Evolutionary conservation across 2,113 vertebrate species (phyloP), one percentile per base, ranked within the genome.

Genomic region (Apodemus sylvaticus): DNA sequence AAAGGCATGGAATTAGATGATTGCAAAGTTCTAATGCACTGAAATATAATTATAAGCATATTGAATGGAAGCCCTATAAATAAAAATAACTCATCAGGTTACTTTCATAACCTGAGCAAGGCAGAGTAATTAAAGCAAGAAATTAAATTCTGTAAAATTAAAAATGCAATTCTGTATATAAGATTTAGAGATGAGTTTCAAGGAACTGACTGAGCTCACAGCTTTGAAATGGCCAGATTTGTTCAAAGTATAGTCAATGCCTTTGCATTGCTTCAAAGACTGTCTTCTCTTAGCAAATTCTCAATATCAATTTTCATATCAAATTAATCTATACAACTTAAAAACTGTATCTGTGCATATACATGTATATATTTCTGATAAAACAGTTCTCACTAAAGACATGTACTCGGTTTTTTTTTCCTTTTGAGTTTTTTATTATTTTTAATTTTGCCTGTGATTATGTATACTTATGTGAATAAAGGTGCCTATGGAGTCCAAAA

Each of bases 1-100:
- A 70, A 96, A 97, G 94, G 68, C 71, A 89, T 89, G 58, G 74
- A 97, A 95, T 94, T 74, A 97, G 93, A 91, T 96, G 94, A 96
- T 94, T 97, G 91, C 86, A n/a, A 94, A 96, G 89, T 95, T 96
- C 88, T 86, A 95, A 22, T 89, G 90, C 91, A 58, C 81, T 89
- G 86, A 89, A 94, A 92, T 93, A 91, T 97, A 98, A 97, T 96
- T 92, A 96, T 94, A 93, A 97, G 82, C 94, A 95, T 86, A 95
- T 22, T 95, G 96, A 97, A 96, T 91, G 51, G 88, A 89, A 94
- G 91, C 81, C 64, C 94, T 97, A 96, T 94, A 97, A 97, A 97
- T 98, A 97, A 98, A 97, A 98, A 97, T 96, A 97, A 94, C 96
- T 98, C 97, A 97, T 98, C 96, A 95, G 81, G 91, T 96, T 95